phyloP scores from a whole-genome alignment of 2,113 vertebrate genomes.

The Leiothrix lutea region DNA sequence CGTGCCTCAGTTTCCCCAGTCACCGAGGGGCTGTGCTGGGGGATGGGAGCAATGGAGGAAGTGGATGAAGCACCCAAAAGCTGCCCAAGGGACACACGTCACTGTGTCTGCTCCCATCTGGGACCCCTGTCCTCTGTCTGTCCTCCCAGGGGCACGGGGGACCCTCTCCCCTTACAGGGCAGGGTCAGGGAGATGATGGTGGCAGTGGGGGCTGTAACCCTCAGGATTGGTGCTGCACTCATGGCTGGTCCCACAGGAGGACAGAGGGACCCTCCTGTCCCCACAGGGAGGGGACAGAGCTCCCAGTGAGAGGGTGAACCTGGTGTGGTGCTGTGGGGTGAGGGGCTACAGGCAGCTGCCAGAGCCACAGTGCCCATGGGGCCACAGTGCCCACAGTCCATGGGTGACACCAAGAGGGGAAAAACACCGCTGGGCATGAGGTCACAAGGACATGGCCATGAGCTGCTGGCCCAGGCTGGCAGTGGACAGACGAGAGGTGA shows the following conservation, averaged over 20 bases:
- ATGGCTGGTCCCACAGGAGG: accelerated
- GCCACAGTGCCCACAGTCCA: not conserved
- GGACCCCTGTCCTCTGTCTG: not conserved
- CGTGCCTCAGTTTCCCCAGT: not conserved
- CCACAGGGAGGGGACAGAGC: not conserved
- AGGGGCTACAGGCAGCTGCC: accelerated
- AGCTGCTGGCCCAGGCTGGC: not conserved
- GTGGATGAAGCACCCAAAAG: accelerated
- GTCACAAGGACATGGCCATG: accelerated
- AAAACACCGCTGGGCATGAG: accelerated
- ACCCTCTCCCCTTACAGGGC: not conserved
- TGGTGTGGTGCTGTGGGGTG: accelerated
- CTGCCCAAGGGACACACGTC: accelerated
- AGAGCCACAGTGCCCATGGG: not conserved
- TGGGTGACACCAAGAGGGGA: not conserved
- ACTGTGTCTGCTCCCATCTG: not conserved
- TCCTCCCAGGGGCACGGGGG: not conserved
- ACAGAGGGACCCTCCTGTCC: not conserved
- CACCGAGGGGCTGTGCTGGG: not conserved
- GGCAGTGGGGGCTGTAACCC: not conserved
- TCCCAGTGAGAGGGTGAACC: not conserved
- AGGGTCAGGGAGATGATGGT: not conserved
- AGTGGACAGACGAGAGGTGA: accelerated
- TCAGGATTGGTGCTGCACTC: accelerated
- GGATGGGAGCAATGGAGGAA: not conserved